A percentile compares a stretch with the other conserved stretches of the same genome.
These are phyloP conservation scores for Cavia porcellus DNA, from an alignment of 2,113 vertebrate genomes.

Conservation along the genomic window DNA sequence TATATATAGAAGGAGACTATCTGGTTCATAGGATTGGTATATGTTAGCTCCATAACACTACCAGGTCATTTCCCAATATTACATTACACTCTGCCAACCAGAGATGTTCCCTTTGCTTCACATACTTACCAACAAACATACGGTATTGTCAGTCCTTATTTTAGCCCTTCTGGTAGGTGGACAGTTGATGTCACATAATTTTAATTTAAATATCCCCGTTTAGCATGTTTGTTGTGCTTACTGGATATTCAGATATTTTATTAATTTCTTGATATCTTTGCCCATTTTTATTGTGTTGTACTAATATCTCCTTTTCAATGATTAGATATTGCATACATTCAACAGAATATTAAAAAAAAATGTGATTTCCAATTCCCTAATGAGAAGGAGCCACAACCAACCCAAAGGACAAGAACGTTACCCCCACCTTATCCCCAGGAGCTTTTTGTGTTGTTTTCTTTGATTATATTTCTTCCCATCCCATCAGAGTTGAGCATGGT, in stretches of 20 bases:
- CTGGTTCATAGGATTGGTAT: not conserved
- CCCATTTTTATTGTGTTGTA: not conserved
- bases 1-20: not conserved
- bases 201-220: not conserved
- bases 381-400: not conserved
- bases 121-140: not conserved
- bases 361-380: not conserved
- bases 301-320: not conserved
- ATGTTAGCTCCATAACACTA: not conserved
- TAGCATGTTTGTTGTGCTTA: not conserved
- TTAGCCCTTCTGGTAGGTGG: not conserved
- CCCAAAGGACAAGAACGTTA: not conserved
- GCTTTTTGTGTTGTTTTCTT: not conserved
- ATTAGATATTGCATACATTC: not conserved
- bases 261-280: constrained; percentile 33
- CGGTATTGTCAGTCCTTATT: not conserved
- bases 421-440: not conserved
- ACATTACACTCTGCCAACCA: not conserved
- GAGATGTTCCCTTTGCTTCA: not conserved
- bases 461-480: not conserved
- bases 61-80: not conserved
- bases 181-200: not conserved
- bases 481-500: not conserved
- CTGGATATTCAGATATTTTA: not conserved
- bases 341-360: constrained; percentile 4